Percentiles rank a stretch among this genome's conserved stretches.
These are phyloP conservation scores for Knipowitschia caucasica DNA, from an alignment of 2,797 vertebrate genomes.

Conservation along the genomic window DNA sequence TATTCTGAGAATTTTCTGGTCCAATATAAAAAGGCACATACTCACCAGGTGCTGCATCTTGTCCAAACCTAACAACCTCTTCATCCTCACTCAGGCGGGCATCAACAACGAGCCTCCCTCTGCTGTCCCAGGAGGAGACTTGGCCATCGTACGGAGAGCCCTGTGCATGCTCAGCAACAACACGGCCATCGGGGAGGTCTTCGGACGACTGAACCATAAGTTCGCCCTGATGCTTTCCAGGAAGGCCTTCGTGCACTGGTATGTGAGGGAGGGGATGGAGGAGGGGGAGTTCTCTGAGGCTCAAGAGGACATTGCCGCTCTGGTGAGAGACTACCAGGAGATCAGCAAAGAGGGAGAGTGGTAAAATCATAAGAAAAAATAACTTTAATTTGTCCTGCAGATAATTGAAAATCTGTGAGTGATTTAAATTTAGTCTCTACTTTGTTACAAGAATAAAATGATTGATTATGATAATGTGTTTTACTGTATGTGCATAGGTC, in stretches of 20 bases:
- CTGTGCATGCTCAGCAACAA: slow-evolving; percentile 92
- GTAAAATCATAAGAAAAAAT: too few relatives aligned
- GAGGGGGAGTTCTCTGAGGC: slow-evolving; percentile 88
- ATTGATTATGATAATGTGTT: too few relatives aligned
- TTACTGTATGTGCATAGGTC: too few relatives aligned
- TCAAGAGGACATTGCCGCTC: slow-evolving; percentile 84
- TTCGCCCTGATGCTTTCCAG: slow-evolving; percentile 92
- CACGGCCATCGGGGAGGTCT: slow-evolving; percentile 85
- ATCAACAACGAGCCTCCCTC: slow-evolving; percentile 88
- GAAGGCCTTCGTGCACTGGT: slow-evolving; percentile 89
- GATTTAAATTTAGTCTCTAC: too few relatives aligned
- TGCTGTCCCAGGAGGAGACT: slow-evolving; percentile 82
- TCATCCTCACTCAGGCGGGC: slow-evolving; percentile 74
- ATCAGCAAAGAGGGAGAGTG: slow-evolving; percentile 64
- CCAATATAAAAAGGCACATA: too few relatives aligned
- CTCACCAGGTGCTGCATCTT: too few relatives aligned
- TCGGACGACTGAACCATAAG: slow-evolving; percentile 88
- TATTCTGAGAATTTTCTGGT: too few relatives aligned
- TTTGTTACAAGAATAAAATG: too few relatives aligned
- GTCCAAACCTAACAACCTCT: background rate
- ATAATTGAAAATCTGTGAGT: too few relatives aligned
- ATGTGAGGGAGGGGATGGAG: slow-evolving; percentile 89
- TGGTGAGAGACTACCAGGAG: slow-evolving; percentile 90
- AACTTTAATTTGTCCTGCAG: too few relatives aligned
- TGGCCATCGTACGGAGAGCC: slow-evolving; percentile 83